phyloP scores from a whole-genome alignment of 2,113 vertebrate species.

The Corydoras sp. region DNA sequence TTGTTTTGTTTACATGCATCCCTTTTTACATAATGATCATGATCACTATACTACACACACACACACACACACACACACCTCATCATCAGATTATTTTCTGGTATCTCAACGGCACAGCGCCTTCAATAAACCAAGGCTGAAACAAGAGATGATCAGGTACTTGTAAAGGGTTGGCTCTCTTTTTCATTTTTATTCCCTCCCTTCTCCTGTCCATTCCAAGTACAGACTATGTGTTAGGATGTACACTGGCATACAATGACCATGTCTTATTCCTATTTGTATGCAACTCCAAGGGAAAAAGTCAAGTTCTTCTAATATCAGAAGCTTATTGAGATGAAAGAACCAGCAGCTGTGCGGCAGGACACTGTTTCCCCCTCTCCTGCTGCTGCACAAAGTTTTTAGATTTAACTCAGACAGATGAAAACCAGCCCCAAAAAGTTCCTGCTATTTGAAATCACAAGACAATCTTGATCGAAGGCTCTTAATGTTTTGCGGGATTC shows the following conservation, averaged over 20 bases:
- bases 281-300: slow-evolving; percentile 52
- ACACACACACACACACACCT: background rate
- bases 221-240: slow-evolving; percentile 55
- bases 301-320: slow-evolving; percentile 57
- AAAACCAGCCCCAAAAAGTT: slow-evolving; percentile 48
- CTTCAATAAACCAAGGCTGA: slow-evolving; percentile 59
- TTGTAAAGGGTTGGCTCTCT: slow-evolving; percentile 62
- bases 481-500: slow-evolving; percentile 26
- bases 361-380: slow-evolving; percentile 43
- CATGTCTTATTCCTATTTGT: slow-evolving; percentile 54
- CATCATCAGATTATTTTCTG: slow-evolving; percentile 35
- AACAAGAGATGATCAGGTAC: slow-evolving; percentile 65
- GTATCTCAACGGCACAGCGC: slow-evolving; percentile 56
- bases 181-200: slow-evolving; percentile 44
- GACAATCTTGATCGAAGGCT: slow-evolving; percentile 19
- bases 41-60: too few species aligned
- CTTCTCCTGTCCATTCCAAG: slow-evolving; percentile 53
- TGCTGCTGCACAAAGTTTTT: slow-evolving; percentile 39
- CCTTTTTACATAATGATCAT: too few species aligned
- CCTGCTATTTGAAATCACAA: slow-evolving; percentile 38
- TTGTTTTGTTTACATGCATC: too few species aligned
- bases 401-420: slow-evolving; percentile 50
- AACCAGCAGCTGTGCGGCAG: slow-evolving; percentile 46
- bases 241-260: slow-evolving; percentile 61
- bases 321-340: slow-evolving; percentile 62